Conservation (phyloP, 92 coral and sea anemone genomes). For the Epizoanthus ramosus region DNA sequence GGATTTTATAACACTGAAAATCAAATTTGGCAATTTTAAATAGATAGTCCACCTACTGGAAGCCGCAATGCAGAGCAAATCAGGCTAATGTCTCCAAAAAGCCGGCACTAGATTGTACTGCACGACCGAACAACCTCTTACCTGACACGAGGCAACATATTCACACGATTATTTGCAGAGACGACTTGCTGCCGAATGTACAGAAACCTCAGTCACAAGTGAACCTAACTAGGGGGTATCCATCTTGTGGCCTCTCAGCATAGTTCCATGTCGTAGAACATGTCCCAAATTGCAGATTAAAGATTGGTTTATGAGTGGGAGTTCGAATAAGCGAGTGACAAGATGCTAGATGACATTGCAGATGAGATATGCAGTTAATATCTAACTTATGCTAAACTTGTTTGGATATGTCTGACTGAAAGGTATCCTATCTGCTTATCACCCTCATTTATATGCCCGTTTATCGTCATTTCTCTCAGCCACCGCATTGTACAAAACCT, state of each 20-base stretch:
- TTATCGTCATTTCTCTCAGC: neutral
- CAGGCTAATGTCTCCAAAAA: too few relatives aligned
- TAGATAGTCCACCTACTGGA: too few relatives aligned
- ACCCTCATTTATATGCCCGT: neutral
- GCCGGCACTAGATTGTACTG: neutral
- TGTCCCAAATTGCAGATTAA: neutral
- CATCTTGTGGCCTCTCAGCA: neutral
- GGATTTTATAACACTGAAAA: too few relatives aligned
- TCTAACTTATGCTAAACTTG: neutral
- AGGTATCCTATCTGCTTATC: neutral
- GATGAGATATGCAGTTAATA: neutral
- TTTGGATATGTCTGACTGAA: neutral
- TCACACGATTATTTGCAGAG: slow-evolving; percentile 4
- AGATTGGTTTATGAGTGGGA: neutral
- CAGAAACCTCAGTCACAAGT: neutral
- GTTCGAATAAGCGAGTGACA: neutral
- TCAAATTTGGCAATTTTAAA: too few relatives aligned
- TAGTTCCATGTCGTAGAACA: neutral
- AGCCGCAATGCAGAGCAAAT: too few relatives aligned
- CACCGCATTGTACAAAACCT: neutral
- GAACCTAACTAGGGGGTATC: too few relatives aligned
- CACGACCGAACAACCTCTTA: neutral
- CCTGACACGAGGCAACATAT: neutral
- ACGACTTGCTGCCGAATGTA: neutral
- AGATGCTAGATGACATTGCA: too few relatives aligned